A percentile compares a stretch with the other conserved stretches of the same genome.
phyloP scores from a whole-genome alignment of 2,888 invertebrate genomes.

The Amphiduros pacificus region DNA sequence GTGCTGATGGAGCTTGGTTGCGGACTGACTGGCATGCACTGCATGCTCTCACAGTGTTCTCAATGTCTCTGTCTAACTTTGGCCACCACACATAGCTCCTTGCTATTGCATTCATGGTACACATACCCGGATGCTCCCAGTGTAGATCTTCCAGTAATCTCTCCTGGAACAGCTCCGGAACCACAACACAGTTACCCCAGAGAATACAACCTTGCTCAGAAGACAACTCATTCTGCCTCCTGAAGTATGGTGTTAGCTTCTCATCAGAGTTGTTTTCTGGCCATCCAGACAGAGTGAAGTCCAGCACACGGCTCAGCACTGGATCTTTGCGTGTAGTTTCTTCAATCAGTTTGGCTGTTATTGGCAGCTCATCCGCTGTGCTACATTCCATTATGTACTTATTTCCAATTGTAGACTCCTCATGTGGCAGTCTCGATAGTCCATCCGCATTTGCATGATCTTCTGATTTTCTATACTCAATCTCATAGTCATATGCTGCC shows the following conservation, averaged over 20 bases:
- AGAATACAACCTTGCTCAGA: slow-evolving; percentile 11
- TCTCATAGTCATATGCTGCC: slow-evolving; percentile 49
- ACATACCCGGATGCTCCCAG: slow-evolving; percentile 2
- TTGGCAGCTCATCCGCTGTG: neutral
- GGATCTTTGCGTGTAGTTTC: neutral
- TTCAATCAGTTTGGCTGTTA: neutral
- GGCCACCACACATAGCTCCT: slow-evolving; percentile 11
- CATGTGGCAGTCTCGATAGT: slow-evolving; percentile 42
- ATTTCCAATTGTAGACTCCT: no score
- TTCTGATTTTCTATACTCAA: slow-evolving; percentile 40
- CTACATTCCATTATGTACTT: neutral
- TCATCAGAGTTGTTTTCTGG: neutral
- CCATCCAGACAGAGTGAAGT: neutral
- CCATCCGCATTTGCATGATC: slow-evolving; percentile 49
- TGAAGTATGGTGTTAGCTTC: neutral
- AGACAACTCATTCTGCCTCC: slow-evolving; percentile 1
- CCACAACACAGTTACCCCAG: slow-evolving; percentile 6
- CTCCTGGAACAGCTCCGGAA: neutral
- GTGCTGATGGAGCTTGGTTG: neutral
- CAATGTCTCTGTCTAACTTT: neutral
- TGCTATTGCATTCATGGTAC: neutral
- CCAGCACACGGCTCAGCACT: neutral
- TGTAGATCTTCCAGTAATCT: slow-evolving; percentile 1
- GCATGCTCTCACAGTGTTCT: neutral
- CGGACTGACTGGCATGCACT: neutral